phyloP scores from a whole-genome alignment of 1,140 invertebrate species.

The Temnothorax curvispinosus region DNA sequence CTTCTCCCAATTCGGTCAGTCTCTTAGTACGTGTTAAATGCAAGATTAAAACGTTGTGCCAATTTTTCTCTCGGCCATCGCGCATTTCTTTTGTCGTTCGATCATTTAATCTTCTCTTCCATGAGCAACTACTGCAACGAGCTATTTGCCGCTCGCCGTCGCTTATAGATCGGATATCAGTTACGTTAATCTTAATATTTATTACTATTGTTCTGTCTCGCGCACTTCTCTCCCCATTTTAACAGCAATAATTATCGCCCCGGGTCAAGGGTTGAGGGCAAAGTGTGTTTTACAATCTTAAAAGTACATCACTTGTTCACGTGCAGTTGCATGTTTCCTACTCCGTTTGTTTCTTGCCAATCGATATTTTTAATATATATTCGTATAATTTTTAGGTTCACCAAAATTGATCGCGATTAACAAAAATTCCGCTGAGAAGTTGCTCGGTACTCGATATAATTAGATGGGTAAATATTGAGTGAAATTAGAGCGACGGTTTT shows the following conservation, averaged over 20 bases:
- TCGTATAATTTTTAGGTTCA: neutral
- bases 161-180: slow-evolving; percentile 44
- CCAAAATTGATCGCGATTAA: neutral
- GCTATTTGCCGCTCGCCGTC: neutral
- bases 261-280: slow-evolving; percentile 38
- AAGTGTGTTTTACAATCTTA: slow-evolving; percentile 1
- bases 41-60: neutral
- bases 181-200: slow-evolving; percentile 60
- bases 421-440: neutral
- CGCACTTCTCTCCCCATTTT: slow-evolving; percentile 72
- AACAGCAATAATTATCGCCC: slow-evolving; percentile 62
- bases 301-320: slow-evolving; percentile 1
- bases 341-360: neutral
- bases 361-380: slow-evolving; percentile 23
- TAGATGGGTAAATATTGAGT: slow-evolving; percentile 16
- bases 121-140: slow-evolving; percentile 56
- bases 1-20: slow-evolving; percentile 51
- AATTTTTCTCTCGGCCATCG: neutral
- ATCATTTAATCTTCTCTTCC: slow-evolving; percentile 52
- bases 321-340: neutral
- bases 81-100: neutral
- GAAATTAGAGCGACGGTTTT: slow-evolving; percentile 21
- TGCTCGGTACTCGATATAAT: slow-evolving; percentile 18
- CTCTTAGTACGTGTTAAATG: slow-evolving; percentile 41
- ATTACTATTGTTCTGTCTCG: slow-evolving; percentile 76